Conservation (phyloP, 1,140 invertebrate species). For the Reticulitermes speratus region DNA sequence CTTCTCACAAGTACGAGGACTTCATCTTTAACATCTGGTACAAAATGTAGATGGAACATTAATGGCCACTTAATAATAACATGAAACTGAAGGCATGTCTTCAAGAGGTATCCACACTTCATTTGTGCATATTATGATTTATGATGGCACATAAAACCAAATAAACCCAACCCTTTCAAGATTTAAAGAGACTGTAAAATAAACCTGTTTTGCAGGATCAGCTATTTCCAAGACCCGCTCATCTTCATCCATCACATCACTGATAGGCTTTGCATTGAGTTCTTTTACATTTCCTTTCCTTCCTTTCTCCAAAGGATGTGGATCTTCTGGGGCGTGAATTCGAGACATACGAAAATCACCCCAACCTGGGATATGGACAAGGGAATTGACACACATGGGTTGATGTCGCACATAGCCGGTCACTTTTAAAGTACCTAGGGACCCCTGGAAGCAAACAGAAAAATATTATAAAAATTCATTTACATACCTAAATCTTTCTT, state of each 20-base stretch:
- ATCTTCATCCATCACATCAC: slow-evolving; percentile 34
- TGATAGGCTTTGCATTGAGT: slow-evolving; percentile 25
- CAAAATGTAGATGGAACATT: no score
- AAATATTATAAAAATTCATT: slow-evolving; percentile 22
- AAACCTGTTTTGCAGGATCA: slow-evolving; percentile 63
- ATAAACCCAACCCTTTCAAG: no score
- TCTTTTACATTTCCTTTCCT: slow-evolving; percentile 26
- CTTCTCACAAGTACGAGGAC: no score
- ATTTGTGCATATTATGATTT: no score
- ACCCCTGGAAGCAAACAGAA: slow-evolving; percentile 8
- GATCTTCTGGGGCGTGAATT: slow-evolving; percentile 75
- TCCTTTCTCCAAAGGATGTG: slow-evolving; percentile 60
- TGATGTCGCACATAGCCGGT: slow-evolving; percentile 83
- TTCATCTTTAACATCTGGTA: no score
- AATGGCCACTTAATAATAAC: no score
- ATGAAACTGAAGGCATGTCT: no score
- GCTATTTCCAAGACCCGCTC: slow-evolving; percentile 61
- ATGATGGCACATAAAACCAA: no score
- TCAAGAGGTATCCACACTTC: no score
- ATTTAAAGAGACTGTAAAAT: background rate
- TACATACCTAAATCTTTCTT: background rate
- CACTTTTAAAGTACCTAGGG: slow-evolving; percentile 73
- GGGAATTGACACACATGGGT: slow-evolving; percentile 78
- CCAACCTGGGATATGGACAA: slow-evolving; percentile 87
- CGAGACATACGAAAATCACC: slow-evolving; percentile 89